Percentiles rank a stretch among this genome's conserved stretches.
Conservation (phyloP, 2,113 vertebrate species). For the Ophthalmotilapia sp. region DNA sequence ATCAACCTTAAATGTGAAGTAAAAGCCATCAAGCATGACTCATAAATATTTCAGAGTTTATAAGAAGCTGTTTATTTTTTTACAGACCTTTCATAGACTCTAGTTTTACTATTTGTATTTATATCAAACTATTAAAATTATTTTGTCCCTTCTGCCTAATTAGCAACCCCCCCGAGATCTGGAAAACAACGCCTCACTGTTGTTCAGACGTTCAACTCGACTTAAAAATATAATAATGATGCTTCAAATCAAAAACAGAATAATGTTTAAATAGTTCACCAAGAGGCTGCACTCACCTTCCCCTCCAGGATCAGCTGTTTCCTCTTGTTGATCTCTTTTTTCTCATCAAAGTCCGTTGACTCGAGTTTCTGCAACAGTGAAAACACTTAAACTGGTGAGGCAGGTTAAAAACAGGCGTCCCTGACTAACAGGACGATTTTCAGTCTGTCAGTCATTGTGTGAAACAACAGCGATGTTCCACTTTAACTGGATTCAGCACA, state of each 20-base stretch:
- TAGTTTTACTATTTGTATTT: neutral
- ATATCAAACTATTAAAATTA: fast-evolving
- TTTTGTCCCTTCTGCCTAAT: neutral
- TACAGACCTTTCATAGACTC: neutral
- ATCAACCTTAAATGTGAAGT: too few species aligned
- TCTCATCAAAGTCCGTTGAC: conserved; percentile 87
- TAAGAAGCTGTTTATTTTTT: neutral
- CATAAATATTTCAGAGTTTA: neutral
- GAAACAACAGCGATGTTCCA: neutral
- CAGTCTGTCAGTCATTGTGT: fast-evolving
- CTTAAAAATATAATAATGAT: neutral
- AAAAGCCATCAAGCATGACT: too few species aligned
- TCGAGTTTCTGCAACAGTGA: conserved; percentile 79
- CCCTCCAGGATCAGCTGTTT: conserved; percentile 94
- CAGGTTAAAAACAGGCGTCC: neutral
- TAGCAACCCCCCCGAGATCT: neutral
- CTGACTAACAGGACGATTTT: neutral
- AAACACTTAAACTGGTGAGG: neutral
- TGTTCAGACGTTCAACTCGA: neutral
- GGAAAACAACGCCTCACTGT: neutral
- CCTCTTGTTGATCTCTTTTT: conserved; percentile 92
- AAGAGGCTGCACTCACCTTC: conserved; percentile 71
- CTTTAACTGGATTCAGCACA: neutral
- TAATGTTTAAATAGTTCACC: neutral
- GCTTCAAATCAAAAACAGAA: neutral